phyloP scores from a whole-genome alignment of 2,888 invertebrate species.

The Lepetodrilus schrolli region DNA sequence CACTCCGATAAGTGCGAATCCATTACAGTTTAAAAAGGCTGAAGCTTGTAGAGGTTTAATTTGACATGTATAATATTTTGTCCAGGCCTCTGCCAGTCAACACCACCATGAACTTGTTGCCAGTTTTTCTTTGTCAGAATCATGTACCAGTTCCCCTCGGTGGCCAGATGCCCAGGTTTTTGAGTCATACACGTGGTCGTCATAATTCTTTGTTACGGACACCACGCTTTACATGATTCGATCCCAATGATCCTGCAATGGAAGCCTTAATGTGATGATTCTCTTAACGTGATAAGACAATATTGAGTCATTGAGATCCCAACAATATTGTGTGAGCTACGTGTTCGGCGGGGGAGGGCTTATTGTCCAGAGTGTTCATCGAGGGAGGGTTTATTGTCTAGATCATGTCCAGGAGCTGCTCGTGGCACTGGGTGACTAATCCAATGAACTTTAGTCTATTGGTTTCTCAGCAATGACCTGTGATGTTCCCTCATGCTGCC shows the following conservation, averaged over 20 bases:
- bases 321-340: slow-evolving; percentile 4
- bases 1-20: too few relatives aligned
- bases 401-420: slow-evolving; percentile 14
- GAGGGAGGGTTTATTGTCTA: slow-evolving; percentile 5
- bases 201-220: not conserved
- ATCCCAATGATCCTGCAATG: not conserved
- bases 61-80: too few relatives aligned
- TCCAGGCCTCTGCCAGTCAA: not conserved
- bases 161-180: not conserved
- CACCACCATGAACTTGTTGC: not conserved
- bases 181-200: not conserved
- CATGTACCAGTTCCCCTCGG: not conserved
- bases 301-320: slow-evolving; percentile 18
- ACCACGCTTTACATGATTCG: slow-evolving; percentile 6
- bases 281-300: slow-evolving; percentile 20
- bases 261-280: not conserved
- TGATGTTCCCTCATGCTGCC: too few relatives aligned
- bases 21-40: too few relatives aligned
- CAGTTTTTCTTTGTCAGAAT: not conserved
- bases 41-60: too few relatives aligned
- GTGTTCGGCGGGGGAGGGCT: too few relatives aligned
- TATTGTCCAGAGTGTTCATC: too few relatives aligned
- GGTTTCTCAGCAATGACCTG: too few relatives aligned
- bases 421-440: slow-evolving; percentile 6
- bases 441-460: too few relatives aligned